A percentile compares a stretch with the other conserved stretches of the same genome.
phyloP scores from a whole-genome alignment of 2,113 vertebrate species.

The Rhombomys opimus region DNA sequence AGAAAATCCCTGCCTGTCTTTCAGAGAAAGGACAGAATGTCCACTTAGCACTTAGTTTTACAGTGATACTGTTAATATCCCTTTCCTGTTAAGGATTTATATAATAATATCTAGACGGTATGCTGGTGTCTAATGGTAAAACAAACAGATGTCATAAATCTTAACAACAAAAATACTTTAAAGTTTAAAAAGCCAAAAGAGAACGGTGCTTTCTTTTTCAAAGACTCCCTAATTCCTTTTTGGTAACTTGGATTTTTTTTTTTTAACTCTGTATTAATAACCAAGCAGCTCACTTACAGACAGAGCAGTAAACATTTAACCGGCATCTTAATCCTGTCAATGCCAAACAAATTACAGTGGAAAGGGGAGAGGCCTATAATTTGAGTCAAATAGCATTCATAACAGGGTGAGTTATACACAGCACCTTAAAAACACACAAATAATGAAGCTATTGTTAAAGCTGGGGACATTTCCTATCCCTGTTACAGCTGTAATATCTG shows the following conservation, averaged over 20 bases:
- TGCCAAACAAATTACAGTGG: slow-evolving; percentile 19
- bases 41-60: neutral
- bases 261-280: neutral
- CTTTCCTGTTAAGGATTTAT: neutral
- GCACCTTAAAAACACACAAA: slow-evolving; percentile 39
- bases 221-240: slow-evolving; percentile 19
- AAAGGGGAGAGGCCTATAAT: neutral
- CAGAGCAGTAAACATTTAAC: slow-evolving; percentile 16
- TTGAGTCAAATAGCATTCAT: neutral
- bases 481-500: slow-evolving; percentile 68
- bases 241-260: neutral
- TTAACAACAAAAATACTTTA: neutral
- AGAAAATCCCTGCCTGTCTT: slow-evolving; percentile 27
- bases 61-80: neutral
- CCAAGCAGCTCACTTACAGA: neutral
- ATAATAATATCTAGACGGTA: neutral
- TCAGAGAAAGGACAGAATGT: slow-evolving; percentile 7
- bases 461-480: slow-evolving; percentile 45
- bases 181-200: neutral
- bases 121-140: neutral
- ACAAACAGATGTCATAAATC: neutral
- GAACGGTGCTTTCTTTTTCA: neutral
- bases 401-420: neutral
- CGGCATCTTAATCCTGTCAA: slow-evolving; percentile 20
- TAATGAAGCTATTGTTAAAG: slow-evolving; percentile 75